These are phyloP conservation scores for Nebria brevicollis DNA, from an alignment of 2,888 invertebrate genomes.

Conservation along the genomic window DNA sequence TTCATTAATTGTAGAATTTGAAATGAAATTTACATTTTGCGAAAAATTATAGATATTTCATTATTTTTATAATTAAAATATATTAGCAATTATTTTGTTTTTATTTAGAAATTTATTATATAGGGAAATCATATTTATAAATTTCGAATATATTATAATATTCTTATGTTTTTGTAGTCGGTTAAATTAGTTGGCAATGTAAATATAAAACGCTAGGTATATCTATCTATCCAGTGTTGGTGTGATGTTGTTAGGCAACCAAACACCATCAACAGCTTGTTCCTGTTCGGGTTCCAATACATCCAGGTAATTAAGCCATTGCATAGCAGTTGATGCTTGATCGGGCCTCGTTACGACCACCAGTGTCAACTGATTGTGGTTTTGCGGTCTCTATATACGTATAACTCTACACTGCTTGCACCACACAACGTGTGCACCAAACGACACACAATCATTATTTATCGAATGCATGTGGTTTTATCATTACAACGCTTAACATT, in stretches of 20 bases:
- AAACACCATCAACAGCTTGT: neutral
- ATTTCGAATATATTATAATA: too few relatives aligned
- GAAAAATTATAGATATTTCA: neutral
- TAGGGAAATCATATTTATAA: too few relatives aligned
- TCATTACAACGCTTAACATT: too few relatives aligned
- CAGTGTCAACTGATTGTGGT: slow-evolving; percentile 20
- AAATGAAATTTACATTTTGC: neutral
- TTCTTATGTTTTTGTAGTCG: too few relatives aligned
- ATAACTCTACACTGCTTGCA: neutral
- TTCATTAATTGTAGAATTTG: neutral
- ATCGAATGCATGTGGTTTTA: neutral
- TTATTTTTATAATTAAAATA: neutral
- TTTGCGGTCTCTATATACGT: neutral
- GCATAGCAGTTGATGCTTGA: slow-evolving; percentile 13
- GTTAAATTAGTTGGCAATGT: too few relatives aligned
- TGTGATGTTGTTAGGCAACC: neutral
- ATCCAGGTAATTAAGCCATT: slow-evolving; percentile 21
- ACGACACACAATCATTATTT: neutral
- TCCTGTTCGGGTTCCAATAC: neutral
- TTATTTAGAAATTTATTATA: neutral
- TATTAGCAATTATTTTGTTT: neutral
- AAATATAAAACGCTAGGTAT: too few relatives aligned
- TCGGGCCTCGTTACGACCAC: slow-evolving; percentile 6
- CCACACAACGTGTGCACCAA: neutral
- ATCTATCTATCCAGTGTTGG: neutral